Base-by-base conservation (phyloP, 1,140 invertebrate genomes). In the Rhynchophorus ferrugineus region DNA sequence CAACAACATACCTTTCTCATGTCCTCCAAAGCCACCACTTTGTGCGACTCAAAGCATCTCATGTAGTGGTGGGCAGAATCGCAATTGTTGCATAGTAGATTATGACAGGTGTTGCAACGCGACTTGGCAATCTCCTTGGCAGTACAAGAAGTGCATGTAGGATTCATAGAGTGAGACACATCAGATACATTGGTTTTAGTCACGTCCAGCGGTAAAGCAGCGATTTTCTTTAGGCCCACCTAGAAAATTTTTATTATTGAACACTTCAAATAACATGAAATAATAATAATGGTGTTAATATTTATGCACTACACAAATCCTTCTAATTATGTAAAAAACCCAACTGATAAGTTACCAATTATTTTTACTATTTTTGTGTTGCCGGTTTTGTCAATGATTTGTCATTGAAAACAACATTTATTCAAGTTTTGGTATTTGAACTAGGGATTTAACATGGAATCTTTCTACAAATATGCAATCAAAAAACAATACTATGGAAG, bases 61-160 rank as follows among this genome's bases (percentile, higher is more conserved):
- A 96, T 95, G 60, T 85, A 87, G 68, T 91, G 85, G 71, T 97
- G 93, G 38, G 92, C 93, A 19, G 87, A 89, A 56, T 94, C 89
- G 73, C 93, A 97, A 67, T 91, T 90, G 16, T 83, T 81, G 73
- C 93, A 95, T 11, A 96, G 76, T 66, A 93, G 90, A 73, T 92
- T 93, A 59, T 90, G 89, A 72, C 92, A 96, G 68, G 94, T 90
- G 55, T 83, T 86, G 71, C 93, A 95, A 49, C 90, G 81, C 11
- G 91, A 91, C 11, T 95, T 85, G 11, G 93, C 92, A 64, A 84
- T 81, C 69, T 93, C 88, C 69, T 90, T 89, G 60, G 87, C 82
- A 62, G 90, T 91, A 70, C 89, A 92, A 39, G 87, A 90, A 36
- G 89, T 91, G 71, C 89, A 92, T 7, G 85, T 75, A 51, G 91